These are phyloP conservation scores for Leptonema lineaticorne DNA, from an alignment of 1,140 invertebrate species.

Conservation along the genomic window DNA sequence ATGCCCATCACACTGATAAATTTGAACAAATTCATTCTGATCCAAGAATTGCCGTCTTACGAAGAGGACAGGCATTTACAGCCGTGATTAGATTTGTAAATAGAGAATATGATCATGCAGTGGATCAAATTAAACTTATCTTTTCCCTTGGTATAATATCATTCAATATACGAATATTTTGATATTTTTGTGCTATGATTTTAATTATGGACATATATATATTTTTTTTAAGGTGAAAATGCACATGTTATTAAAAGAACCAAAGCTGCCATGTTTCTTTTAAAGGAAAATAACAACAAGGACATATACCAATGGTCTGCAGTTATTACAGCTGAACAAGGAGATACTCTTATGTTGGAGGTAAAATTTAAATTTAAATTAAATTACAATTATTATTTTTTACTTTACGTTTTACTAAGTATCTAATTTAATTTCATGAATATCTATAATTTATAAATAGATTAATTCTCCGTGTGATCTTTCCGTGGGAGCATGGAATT, in stretches of 20 bases:
- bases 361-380: slow-evolving; percentile 48
- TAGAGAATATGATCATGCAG: slow-evolving; percentile 55
- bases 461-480: slow-evolving; percentile 59
- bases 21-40: slow-evolving; percentile 63
- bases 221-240: slow-evolving; percentile 60
- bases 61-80: slow-evolving; percentile 67
- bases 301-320: slow-evolving; percentile 56
- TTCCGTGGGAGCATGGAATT: slow-evolving; percentile 65
- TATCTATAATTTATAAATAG: too few relatives aligned
- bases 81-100: slow-evolving; percentile 59
- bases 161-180: neutral
- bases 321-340: slow-evolving; percentile 53
- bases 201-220: neutral
- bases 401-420: too few relatives aligned
- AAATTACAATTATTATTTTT: too few relatives aligned
- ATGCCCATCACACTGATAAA: slow-evolving; percentile 62
- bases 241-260: slow-evolving; percentile 61
- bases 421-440: too few relatives aligned
- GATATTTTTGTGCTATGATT: slow-evolving; percentile 39
- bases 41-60: slow-evolving; percentile 57
- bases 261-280: slow-evolving; percentile 55
- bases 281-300: slow-evolving; percentile 46
- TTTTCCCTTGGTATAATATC: slow-evolving; percentile 60
- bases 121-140: slow-evolving; percentile 60
- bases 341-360: slow-evolving; percentile 56